Evolutionary conservation across 2,113 vertebrate genomes (phyloP).

Genomic region (Ailuropoda melanoleuca): DNA sequence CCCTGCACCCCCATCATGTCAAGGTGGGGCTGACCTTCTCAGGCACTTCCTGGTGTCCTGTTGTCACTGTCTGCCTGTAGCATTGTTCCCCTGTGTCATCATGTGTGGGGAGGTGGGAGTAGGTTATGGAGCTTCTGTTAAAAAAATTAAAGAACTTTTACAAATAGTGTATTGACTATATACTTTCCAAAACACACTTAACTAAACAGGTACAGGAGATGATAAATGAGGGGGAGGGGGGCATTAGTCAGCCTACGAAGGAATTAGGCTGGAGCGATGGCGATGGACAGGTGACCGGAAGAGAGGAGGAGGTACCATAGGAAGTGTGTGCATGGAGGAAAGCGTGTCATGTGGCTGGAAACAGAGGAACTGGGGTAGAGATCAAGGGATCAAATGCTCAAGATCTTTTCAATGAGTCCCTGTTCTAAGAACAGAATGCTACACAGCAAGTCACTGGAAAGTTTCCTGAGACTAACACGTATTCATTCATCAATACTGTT

Average conservation of each 20-base stretch:
- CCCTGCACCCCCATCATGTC: conserved; percentile 33
- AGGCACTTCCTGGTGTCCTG: conserved; percentile 19
- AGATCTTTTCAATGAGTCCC: neutral
- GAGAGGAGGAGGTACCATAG: neutral
- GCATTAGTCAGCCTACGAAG: neutral
- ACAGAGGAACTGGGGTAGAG: too few relatives aligned
- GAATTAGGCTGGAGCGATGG: neutral
- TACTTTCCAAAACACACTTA: conserved; percentile 41
- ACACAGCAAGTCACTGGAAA: neutral
- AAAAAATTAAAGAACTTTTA: conserved; percentile 63
- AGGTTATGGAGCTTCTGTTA: conserved; percentile 60
- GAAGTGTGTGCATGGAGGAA: neutral
- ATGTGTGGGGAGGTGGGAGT: neutral
- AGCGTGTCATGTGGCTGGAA: neutral
- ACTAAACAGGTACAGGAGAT: neutral
- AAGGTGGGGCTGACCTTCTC: neutral
- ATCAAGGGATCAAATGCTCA: neutral
- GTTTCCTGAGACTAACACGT: neutral
- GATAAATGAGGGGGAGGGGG: neutral
- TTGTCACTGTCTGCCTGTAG: conserved; percentile 30
- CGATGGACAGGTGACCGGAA: neutral
- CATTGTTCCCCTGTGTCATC: neutral
- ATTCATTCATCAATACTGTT: neutral
- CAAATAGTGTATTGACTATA: conserved; percentile 45
- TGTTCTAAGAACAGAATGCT: neutral